Conservation (phyloP, 2,113 vertebrate species). For the Mobula birostris region DNA sequence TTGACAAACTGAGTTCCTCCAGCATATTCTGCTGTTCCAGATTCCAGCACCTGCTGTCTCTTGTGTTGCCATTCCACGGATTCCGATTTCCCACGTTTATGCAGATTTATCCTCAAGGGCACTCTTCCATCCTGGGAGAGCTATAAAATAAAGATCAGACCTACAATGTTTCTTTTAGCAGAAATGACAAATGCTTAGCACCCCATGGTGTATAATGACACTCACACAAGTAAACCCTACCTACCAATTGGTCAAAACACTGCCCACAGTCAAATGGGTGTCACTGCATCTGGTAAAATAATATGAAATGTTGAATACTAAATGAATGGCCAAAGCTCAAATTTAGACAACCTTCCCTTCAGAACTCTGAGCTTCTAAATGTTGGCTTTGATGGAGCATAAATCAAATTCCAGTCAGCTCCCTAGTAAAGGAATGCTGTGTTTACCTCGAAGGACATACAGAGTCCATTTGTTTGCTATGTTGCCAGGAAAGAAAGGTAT, state of each 20-base stretch:
- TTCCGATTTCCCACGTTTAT: neutral
- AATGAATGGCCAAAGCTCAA: neutral
- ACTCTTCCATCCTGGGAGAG: neutral
- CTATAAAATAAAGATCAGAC: neutral
- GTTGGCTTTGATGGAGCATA: neutral
- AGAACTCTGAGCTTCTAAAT: neutral
- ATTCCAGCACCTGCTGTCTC: too few relatives aligned
- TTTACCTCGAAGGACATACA: neutral
- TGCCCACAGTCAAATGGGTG: neutral
- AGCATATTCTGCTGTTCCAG: too few relatives aligned
- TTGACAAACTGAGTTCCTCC: too few relatives aligned
- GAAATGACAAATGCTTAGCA: neutral
- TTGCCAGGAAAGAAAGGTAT: neutral
- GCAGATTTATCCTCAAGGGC: neutral
- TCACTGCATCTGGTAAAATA: neutral
- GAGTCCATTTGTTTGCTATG: neutral
- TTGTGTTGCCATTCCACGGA: neutral
- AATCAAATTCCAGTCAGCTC: neutral
- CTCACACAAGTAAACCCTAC: neutral
- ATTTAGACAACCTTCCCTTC: neutral
- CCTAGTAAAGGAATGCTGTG: neutral
- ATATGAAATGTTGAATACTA: neutral
- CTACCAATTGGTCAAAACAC: neutral
- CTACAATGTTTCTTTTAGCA: neutral
- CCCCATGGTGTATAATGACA: neutral